Evolutionary conservation across 2,888 invertebrate species (phyloP).

Genomic region (Oithona nana): DNA sequence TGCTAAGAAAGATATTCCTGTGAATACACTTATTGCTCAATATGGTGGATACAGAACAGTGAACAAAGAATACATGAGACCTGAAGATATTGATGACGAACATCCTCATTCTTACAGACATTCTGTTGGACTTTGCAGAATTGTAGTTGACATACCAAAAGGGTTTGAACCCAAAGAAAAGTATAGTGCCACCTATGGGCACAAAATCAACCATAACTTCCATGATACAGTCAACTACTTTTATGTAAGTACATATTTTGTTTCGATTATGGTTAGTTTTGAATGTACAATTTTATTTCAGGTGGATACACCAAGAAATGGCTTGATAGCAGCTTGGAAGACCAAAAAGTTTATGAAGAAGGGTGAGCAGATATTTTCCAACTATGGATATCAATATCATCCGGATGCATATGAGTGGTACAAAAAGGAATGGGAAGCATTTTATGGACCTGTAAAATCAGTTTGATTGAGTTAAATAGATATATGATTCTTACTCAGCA

Average conservation of each 20-base stretch:
- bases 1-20: background rate
- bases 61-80: background rate
- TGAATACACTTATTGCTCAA: background rate
- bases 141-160: background rate
- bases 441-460: no score
- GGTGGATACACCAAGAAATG: no score
- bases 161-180: background rate
- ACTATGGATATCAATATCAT: background rate
- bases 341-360: no score
- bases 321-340: no score
- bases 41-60: background rate
- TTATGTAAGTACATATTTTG: no score
- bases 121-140: background rate
- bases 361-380: background rate
- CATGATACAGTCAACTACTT: background rate
- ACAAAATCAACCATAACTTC: background rate
- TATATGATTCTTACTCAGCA: no score
- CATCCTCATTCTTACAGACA: background rate
- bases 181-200: background rate
- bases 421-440: no score
- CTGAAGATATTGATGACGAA: background rate
- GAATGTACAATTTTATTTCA: no score
- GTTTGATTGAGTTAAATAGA: no score
- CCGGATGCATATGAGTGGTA: no score
- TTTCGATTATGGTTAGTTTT: no score